Base-by-base conservation (phyloP, 2,797 vertebrate species). In the Lacerta bilineata region DNA sequence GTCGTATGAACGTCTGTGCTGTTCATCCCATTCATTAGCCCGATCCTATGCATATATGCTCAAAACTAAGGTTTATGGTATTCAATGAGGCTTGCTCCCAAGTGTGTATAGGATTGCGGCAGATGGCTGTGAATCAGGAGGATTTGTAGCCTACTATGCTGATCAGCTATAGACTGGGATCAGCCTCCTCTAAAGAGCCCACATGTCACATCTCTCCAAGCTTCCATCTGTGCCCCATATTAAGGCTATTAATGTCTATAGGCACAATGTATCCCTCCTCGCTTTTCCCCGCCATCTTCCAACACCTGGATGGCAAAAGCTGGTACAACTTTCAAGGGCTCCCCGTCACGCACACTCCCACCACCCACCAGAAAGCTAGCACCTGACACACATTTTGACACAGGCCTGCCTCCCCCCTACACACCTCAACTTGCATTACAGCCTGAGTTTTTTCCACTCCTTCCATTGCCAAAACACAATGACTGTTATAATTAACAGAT, bases 401-500 rank as follows among this genome's bases (percentile, higher is more conserved):
- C 76, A 93, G 78, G 90, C 0, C 0, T 93, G 91, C 91, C 89
- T 93, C 89, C 85, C 50, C 93, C 86, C 36, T 81, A 84, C 66
- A 88, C 90, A 94, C 95, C 94, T 94, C 93, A 90, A 90, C 94
- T 94, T 95, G 94, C 82, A 95, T 95, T 93, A 95, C 88, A 94
- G 95, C 92, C 94, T 95, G 89, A 3, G 93, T 91, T 91, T n/a
- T 95, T 94, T 96, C 0, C 3, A 20, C 33, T 76, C 94, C 95
- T 95, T 96, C 95, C 95, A 89, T 95, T 96, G 96, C 96, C 95
- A 94, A 95, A 96, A 96, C 96, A 97, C 97, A 97, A 97, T 97
- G 96, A 95, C 95, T 96, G 96, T 96, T 97, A 97, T 97, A 97
- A 97, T 97, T 97, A 97, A 97, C 95, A 93, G 96, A 97, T 97